Evolutionary conservation across 35 echinoderm and acorn worm genomes (phyloP), one percentile per base, ranked within the genome.

Genomic region (Acanthaster planci): DNA sequence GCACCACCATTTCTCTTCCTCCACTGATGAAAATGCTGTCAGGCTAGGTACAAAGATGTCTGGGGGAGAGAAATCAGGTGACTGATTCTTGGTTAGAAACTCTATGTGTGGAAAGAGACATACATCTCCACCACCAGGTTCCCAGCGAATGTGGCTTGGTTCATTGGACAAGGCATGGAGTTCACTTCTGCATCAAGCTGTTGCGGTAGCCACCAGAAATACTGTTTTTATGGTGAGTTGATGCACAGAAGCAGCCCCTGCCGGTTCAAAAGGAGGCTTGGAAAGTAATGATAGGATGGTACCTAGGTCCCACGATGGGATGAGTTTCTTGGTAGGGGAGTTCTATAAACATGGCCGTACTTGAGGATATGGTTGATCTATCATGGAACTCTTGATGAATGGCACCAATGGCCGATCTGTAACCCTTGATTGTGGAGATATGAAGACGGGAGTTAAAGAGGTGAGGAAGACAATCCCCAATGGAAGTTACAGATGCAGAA

Each of bases 61-160:
- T 22, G 68, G 56, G 30, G 76, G 50, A 4, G 75, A 38, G 30
- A 68, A 75, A 55, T 81, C 40, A 14, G 27, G 19, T 37, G 39
- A 85, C 57, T 91, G 82, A n/a, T 85, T 91, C 37, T 91, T 86
- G 19, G 82, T 21, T 14, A 91, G 40, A 38, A 85, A 91, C 7
- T 10, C 67, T 55, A 55, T 12, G 36, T 77, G 42, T 5, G 54
- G 67, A 30, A 84, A 15, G 26, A 86, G 77, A 8, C 51, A 42
- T 2, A 80, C 75, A 34, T 35, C 83, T 7, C 64, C 47, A 34
- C 51, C 83, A 10, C 64, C 47, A 8, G 16, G 83, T 30, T 86
- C 72, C 40, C 56, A 79, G 18, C 83, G 77, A 37, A 91, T 85
- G 39, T 86, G 75, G 51, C 80, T 39, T 10, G 68, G 56, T 32